Evolutionary conservation across 2,113 vertebrate species (phyloP).

Genomic region (Melanerpes aurifrons): DNA sequence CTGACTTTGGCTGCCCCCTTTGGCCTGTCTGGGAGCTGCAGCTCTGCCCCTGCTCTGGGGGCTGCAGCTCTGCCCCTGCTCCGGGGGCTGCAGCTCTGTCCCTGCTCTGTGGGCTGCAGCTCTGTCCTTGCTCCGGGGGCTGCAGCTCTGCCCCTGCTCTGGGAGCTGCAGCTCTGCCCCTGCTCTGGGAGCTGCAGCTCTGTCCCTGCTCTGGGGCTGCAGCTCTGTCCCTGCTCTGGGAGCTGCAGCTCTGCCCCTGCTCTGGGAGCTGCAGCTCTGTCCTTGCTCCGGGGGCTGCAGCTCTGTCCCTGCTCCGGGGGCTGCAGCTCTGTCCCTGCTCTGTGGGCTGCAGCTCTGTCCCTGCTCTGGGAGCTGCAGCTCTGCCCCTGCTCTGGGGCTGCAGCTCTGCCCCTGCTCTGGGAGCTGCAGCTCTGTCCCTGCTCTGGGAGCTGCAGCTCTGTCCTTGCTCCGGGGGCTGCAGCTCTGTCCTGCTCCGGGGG

Average conservation of each 20-base stretch:
- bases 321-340: too few species aligned
- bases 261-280: not conserved
- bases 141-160: not conserved
- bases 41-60: not conserved
- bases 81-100: not conserved
- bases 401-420: not conserved
- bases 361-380: not conserved
- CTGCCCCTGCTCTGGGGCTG: not conserved
- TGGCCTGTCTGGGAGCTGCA: not conserved
- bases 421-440: not conserved
- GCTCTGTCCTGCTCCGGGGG: too few species aligned
- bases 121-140: not conserved
- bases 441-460: not conserved
- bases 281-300: not conserved
- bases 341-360: not conserved
- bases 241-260: not conserved
- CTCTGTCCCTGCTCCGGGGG: too few species aligned
- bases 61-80: too few species aligned
- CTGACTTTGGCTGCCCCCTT: rapidly evolving
- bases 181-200: not conserved
- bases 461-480: too few species aligned
- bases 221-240: not conserved
- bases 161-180: not conserved
- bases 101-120: not conserved
- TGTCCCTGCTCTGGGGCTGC: too few species aligned